Percentiles rank a stretch among this genome's conserved stretches.
Conservation (phyloP, 2,113 vertebrate genomes). For the Heterochromis multidens region DNA sequence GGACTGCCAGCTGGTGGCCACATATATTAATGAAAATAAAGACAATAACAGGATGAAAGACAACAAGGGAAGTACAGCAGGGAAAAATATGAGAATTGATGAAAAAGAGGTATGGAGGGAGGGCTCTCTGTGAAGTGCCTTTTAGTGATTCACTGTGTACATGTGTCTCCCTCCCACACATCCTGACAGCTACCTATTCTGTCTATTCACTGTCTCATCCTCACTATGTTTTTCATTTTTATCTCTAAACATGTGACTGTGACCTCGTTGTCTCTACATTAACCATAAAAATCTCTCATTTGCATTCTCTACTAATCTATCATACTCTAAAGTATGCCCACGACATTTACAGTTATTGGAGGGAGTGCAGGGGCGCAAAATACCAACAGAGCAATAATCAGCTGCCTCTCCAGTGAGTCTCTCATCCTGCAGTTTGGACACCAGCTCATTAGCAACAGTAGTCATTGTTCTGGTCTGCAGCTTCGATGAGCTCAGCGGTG, state of each 20-base stretch:
- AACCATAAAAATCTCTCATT: neutral
- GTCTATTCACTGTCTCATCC: neutral
- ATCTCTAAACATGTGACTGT: neutral
- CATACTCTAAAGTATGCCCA: neutral
- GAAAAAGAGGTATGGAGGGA: neutral
- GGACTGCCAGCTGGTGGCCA: neutral
- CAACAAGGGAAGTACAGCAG: neutral
- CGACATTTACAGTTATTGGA: neutral
- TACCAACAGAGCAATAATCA: neutral
- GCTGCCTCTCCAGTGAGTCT: neutral
- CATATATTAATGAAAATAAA: neutral
- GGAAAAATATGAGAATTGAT: neutral
- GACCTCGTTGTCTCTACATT: neutral
- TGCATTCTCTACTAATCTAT: neutral
- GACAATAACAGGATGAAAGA: neutral
- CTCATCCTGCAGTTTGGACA: neutral
- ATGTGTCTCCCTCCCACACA: conserved; percentile 29
- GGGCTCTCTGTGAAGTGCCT: conserved; percentile 30
- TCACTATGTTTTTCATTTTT: neutral
- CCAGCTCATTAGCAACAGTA: neutral
- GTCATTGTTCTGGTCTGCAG: neutral
- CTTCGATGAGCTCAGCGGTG: neutral
- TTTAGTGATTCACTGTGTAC: conserved; percentile 19
- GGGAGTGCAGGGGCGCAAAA: neutral
- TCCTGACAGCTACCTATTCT: conserved; percentile 13